Base-by-base conservation (phyloP, 2,113 vertebrate species). In the Monopterus albus region DNA sequence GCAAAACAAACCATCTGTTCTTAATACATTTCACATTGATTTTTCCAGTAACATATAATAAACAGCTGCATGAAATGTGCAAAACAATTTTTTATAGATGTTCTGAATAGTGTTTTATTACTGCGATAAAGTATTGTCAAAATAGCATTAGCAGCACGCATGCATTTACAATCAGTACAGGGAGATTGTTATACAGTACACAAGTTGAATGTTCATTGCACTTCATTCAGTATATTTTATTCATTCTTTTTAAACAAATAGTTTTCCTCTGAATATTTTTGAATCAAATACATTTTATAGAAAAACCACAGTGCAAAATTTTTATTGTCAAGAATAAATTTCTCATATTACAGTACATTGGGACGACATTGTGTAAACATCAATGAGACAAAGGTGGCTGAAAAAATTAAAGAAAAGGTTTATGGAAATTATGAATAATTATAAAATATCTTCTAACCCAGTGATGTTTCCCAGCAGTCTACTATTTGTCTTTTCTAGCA, bases 1-100 rank as follows among this genome's bases (percentile, higher is more conserved):
- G 69, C 70, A 66, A 78, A 74, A 52, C 29, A 69, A 71, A 29
- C 81, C 76, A 80, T 81, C 79, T 82, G 69, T 63, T 70, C 42
- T 28, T 14, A 15, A 73, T 59, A 57, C 36, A 86, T 78, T 70
- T 63, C 47, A 79, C 62, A 83, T 85, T 70, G 73, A 83, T 83
- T 84, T 87, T 74, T 68, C 50, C 50, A 18, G 31, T 39, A 42
- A 47, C 51, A 68, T 67, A 79, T 51, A 60, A 56, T 43, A 47
- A 79, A 71, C 76, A 72, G 77, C 43, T 57, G 64, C 51, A 49
- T 53, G 50, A 39, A 72, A 75, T 51, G 53, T 38, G 52, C 40
- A 63, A 82, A 63, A 21, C 73, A 62, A 61, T 72, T 62, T 45
- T 72, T 60, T 57, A 63, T 50, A 42, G 28, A 70, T 63, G 46